Evolutionary conservation across 2,113 vertebrate species (phyloP), one percentile per base, ranked within the genome.

Genomic region (Mungos mungo): DNA sequence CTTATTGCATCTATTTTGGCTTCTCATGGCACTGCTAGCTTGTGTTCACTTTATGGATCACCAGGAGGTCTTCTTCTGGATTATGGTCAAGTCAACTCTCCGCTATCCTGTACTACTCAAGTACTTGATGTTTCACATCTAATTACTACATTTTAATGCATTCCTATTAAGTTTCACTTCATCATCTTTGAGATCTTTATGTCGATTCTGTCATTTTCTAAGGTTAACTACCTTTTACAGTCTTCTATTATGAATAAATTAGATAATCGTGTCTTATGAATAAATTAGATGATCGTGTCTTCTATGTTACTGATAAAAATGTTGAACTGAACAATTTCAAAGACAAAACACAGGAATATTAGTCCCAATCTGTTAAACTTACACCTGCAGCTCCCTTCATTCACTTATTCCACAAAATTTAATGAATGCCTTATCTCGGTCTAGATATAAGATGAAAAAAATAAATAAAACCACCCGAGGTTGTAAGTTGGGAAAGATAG

Each of bases 151-250:
- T 15, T 57, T 92, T n/a, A 68, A 47, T 27, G 88, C 12, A 84
- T 72, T 79, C 27, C 5, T 21, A 31, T 87, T 79, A 71, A 77
- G 52, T 84, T 91, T 81, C 33, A 52, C 47, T 31, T 85, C 57
- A 54, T 60, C 18, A 45, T 65, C 38, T 81, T 60, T 90, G 27
- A 83, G 29, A 65, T 82, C 1, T 25, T 82, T 66, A n/a, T 27
- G 93, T 95, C 60, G 38, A 87, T 90, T 93, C 68, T 71, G 23
- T 84, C 18, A 79, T 87, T 25, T 95, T 96, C 21, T 90, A 68
- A 88, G 71, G 50, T 80, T 81, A 76, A 23, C 47, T 77, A 10
- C 68, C 54, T 84, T 66, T 97, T 31, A 29, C 4, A 88, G 31
- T 84, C n/a, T 81, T 60, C 10, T 33, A 18, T 76, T 54, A 50